Conservation (phyloP, 1,140 invertebrate genomes). For the Diabrotica undecimpunctata region DNA sequence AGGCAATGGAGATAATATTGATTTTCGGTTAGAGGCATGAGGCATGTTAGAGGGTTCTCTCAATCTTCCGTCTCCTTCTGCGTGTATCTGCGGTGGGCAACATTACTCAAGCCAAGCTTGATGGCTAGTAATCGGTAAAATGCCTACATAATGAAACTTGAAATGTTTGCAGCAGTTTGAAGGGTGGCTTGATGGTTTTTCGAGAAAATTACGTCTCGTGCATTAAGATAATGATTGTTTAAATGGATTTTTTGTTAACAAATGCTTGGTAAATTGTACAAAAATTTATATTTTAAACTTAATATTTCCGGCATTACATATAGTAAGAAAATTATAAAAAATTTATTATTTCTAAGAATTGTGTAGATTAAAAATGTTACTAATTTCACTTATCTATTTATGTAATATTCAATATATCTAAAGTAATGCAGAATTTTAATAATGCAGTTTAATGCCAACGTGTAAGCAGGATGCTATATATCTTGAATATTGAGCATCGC, state of each 20-base stretch:
- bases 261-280: too few relatives aligned
- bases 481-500: too few relatives aligned
- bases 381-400: too few relatives aligned
- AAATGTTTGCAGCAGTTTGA: neutral
- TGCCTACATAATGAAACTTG: neutral
- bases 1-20: conserved; percentile 1
- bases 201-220: neutral
- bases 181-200: neutral
- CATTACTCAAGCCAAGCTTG: neutral
- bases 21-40: neutral
- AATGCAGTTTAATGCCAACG: too few relatives aligned
- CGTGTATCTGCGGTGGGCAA: neutral
- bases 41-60: neutral
- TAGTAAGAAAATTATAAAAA: too few relatives aligned
- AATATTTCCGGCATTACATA: too few relatives aligned
- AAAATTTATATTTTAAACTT: too few relatives aligned
- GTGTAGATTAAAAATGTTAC: too few relatives aligned
- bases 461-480: too few relatives aligned
- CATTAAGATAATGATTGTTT: neutral
- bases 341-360: too few relatives aligned
- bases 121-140: neutral
- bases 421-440: too few relatives aligned
- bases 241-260: neutral
- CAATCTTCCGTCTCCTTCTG: neutral
- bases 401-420: too few relatives aligned